Percentiles rank a stretch among this genome's conserved stretches.
Conservation (phyloP, 2,797 vertebrate genomes). For the Poeciliopsis gracilis region DNA sequence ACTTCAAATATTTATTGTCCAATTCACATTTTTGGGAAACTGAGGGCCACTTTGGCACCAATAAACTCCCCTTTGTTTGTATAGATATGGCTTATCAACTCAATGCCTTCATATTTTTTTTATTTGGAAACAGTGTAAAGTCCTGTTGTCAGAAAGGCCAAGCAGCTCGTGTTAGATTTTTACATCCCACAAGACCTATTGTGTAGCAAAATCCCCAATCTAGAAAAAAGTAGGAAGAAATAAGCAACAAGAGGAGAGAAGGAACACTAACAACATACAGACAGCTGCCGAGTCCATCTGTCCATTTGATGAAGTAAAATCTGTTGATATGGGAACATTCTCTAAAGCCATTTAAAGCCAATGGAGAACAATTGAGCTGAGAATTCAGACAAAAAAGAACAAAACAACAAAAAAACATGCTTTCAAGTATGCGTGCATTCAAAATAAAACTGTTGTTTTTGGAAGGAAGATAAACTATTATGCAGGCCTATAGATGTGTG, state of each 20-base stretch:
- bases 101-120: too few relatives aligned
- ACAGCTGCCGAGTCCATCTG: slow-evolving; percentile 59
- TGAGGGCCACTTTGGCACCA: neutral
- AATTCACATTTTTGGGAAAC: neutral
- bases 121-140: slow-evolving; percentile 9
- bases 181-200: slow-evolving; percentile 19
- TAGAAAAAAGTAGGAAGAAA: slow-evolving; percentile 28
- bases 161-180: slow-evolving; percentile 10
- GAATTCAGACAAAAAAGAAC: slow-evolving; percentile 14
- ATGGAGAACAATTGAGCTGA: slow-evolving; percentile 12
- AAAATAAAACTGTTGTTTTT: slow-evolving; percentile 13
- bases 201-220: slow-evolving; percentile 15
- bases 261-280: slow-evolving; percentile 40
- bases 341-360: slow-evolving; percentile 31
- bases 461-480: slow-evolving; percentile 8
- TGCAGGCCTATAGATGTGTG: slow-evolving; percentile 1
- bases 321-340: slow-evolving; percentile 30
- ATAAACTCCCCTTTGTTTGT: neutral
- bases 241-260: slow-evolving; percentile 36
- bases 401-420: neutral
- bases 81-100: neutral
- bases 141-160: slow-evolving; percentile 14
- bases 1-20: neutral
- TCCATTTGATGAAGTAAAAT: slow-evolving; percentile 49
- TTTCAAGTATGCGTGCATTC: slow-evolving; percentile 25